Conservation (phyloP, 2,888 invertebrate genomes). For the Drosophila nr. fundita region DNA sequence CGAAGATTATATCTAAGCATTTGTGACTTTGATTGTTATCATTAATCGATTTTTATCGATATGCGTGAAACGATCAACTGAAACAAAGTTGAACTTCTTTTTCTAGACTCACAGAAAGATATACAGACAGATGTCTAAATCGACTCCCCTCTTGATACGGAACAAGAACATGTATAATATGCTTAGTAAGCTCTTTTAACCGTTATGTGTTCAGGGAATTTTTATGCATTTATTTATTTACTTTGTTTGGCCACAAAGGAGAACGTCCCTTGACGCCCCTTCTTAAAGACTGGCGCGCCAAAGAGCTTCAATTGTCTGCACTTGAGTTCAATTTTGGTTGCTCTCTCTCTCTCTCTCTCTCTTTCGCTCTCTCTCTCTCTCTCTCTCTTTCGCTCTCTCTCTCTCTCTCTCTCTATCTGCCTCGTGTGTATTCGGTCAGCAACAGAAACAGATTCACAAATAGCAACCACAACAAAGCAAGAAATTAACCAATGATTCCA, state of each 20-base stretch:
- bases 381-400: not conserved
- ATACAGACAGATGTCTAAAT: not conserved
- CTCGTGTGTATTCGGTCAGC: slow-evolving; percentile 35
- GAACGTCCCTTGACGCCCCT: slow-evolving; percentile 24
- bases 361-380: not conserved
- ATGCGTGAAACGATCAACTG: no score
- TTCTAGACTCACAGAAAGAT: not conserved
- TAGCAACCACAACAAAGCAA: slow-evolving; percentile 13
- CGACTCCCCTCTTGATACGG: not conserved
- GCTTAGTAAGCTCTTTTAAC: not conserved
- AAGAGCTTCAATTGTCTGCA: slow-evolving; percentile 78
- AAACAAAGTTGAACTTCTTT: not conserved
- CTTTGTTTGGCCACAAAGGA: slow-evolving; percentile 53
- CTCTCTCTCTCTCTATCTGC: not conserved
- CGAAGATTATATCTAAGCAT: not conserved
- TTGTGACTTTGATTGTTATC: not conserved
- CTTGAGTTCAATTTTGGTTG: slow-evolving; percentile 78
- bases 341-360: not conserved
- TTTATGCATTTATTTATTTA: not conserved
- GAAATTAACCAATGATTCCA: slow-evolving; percentile 31
- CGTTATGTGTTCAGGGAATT: not conserved
- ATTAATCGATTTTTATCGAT: not conserved
- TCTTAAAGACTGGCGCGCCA: slow-evolving; percentile 46
- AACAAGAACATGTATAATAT: not conserved
- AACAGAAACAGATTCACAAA: slow-evolving; percentile 35